Evolutionary conservation across 2,888 invertebrate genomes (phyloP).

Genomic region (Drosophila nr. fundita): DNA sequence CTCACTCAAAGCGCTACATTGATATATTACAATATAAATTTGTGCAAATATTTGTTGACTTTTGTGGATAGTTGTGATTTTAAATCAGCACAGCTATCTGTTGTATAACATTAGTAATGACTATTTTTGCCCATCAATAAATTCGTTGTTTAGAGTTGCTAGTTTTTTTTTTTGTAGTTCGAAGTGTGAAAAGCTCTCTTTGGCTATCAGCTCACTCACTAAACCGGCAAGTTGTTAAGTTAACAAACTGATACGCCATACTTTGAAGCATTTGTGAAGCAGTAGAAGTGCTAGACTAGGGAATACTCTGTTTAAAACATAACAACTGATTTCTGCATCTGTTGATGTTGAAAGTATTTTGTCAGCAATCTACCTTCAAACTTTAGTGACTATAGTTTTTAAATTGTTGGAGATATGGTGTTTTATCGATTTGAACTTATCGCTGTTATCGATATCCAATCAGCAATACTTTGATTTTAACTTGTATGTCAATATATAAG

Average conservation of each 20-base stretch:
- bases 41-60: not conserved
- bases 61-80: not conserved
- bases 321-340: not conserved
- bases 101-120: not conserved
- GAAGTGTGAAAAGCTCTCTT: not conserved
- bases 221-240: constrained; percentile 12
- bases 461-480: not conserved
- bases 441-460: not conserved
- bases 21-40: not conserved
- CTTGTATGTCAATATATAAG: not conserved
- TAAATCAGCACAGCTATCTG: not conserved
- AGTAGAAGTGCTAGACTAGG: not conserved
- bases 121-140: not conserved
- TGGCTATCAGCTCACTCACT: constrained; percentile 6
- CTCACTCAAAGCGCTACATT: not conserved
- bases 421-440: not conserved
- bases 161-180: not conserved
- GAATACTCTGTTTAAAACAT: not conserved
- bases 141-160: not conserved
- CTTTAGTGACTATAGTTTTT: not conserved
- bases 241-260: not conserved
- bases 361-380: too few species aligned
- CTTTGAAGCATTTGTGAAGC: not conserved
- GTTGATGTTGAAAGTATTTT: not conserved
- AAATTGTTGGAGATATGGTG: not conserved